Evolutionary conservation across 2,888 invertebrate genomes (phyloP).

Genomic region (Tolmerus cingulatus): DNA sequence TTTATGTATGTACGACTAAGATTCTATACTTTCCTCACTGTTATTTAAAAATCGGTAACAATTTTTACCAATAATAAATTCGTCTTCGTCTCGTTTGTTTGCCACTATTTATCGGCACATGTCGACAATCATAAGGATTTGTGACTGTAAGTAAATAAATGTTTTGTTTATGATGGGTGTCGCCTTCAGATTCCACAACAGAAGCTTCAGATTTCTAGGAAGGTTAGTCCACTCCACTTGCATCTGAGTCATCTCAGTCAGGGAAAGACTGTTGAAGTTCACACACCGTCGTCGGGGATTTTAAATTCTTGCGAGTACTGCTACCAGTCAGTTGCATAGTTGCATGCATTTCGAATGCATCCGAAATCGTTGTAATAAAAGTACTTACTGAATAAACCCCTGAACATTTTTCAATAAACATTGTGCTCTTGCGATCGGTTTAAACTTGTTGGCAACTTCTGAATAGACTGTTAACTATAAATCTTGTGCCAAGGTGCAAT

Average conservation of each 20-base stretch:
- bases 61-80: background rate
- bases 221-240: background rate
- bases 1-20: background rate
- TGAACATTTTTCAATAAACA: background rate
- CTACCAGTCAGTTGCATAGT: background rate
- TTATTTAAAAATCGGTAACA: background rate
- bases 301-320: background rate
- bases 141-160: background rate
- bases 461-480: background rate
- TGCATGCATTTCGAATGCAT: background rate
- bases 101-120: background rate
- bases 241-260: background rate
- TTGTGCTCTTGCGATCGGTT: background rate
- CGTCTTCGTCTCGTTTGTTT: background rate
- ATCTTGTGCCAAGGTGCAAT: background rate
- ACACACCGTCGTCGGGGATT: background rate
- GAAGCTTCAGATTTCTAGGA: background rate
- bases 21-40: background rate
- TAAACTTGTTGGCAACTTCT: background rate
- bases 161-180: background rate
- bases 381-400: background rate
- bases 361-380: background rate
- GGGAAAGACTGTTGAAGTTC: background rate
- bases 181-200: background rate
- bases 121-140: background rate